These are phyloP conservation scores for Cochlearius cochlearius DNA, from an alignment of 2,113 vertebrate species.

Conservation along the genomic window DNA sequence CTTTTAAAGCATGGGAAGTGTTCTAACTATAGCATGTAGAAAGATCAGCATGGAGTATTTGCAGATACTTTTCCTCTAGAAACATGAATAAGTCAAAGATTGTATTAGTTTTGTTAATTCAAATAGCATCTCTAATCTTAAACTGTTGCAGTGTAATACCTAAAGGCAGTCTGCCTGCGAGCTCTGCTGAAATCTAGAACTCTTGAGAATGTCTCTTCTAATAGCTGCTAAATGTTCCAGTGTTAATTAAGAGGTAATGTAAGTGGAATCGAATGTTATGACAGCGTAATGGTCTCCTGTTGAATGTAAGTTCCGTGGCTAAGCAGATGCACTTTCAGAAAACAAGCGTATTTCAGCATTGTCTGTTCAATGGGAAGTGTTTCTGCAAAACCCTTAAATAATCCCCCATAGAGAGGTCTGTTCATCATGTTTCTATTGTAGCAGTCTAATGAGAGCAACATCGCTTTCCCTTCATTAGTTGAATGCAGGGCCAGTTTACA, in stretches of 20 bases:
- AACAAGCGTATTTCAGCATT: background rate
- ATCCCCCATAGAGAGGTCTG: background rate
- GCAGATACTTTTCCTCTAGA: background rate
- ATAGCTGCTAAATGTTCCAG: conserved; percentile 45
- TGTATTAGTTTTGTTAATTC: background rate
- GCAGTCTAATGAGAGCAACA: background rate
- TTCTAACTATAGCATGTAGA: background rate
- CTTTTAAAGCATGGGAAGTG: background rate
- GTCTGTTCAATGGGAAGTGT: background rate
- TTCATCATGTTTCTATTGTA: background rate
- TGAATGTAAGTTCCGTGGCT: conserved; percentile 33
- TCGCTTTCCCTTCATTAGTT: background rate
- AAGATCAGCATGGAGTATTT: background rate
- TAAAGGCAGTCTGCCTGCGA: background rate
- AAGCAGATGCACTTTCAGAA: background rate
- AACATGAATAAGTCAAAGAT: background rate
- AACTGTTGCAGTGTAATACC: background rate
- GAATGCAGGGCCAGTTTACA: background rate
- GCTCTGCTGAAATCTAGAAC: conserved; percentile 29
- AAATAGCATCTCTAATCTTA: background rate
- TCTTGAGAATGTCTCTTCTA: conserved; percentile 24
- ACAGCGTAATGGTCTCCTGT: conserved; percentile 8
- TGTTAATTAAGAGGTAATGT: conserved; percentile 51
- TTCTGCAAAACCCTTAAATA: background rate
- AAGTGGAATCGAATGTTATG: conserved; percentile 13